phyloP scores from a whole-genome alignment of 2,113 vertebrate species.

The Saccopteryx leptura region DNA sequence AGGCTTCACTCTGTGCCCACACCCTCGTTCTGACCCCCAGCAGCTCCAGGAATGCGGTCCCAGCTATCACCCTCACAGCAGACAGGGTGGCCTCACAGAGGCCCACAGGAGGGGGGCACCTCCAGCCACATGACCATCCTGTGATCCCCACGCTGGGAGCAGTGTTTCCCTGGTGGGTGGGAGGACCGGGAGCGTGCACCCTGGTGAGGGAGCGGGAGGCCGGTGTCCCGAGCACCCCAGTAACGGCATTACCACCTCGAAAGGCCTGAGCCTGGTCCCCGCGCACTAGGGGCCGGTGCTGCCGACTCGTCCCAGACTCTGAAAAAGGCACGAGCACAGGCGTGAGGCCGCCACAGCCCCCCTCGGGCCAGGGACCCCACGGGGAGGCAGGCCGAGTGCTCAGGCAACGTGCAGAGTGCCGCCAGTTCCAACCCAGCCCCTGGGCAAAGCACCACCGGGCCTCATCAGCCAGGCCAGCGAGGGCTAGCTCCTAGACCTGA shows the following conservation, averaged over 20 bases:
- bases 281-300: not conserved
- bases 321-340: conserved; percentile 36
- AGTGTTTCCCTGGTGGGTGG: not conserved
- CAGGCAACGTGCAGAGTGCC: no score
- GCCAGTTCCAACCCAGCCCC: not conserved
- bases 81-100: not conserved
- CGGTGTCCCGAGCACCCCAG: not conserved
- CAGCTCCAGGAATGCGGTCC: accelerated
- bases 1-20: accelerated
- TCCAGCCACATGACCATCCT: accelerated
- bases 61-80: not conserved
- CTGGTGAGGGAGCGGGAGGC: not conserved
- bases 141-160: accelerated
- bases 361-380: accelerated
- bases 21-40: not conserved
- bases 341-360: not conserved
- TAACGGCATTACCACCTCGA: conserved; percentile 19
- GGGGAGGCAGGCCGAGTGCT: not conserved
- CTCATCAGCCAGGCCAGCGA: accelerated
- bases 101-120: no score
- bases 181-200: not conserved
- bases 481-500: accelerated
- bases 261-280: not conserved
- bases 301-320: not conserved
- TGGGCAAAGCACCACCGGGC: not conserved